Evolutionary conservation across 2,888 invertebrate genomes (phyloP), one percentile per base, ranked within the genome.

Genomic region (Antheraea yamamai): DNA sequence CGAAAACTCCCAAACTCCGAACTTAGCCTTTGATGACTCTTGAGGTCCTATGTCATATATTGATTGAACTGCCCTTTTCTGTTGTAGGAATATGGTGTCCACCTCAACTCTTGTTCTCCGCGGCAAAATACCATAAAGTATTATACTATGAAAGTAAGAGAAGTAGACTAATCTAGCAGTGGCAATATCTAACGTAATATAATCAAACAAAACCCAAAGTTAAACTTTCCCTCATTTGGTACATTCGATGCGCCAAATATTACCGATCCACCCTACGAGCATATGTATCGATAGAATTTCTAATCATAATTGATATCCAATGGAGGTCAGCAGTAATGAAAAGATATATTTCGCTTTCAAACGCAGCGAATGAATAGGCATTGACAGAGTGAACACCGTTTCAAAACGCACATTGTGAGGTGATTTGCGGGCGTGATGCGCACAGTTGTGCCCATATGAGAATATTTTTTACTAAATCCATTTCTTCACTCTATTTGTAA

Each of bases 401-500:
- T 18, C 68, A 18, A 39, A 70, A 39, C 70, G 35, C 20, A 39
- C 70, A 74, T 70, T 70, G 72, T 68, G 52, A 30, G 12, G 70
- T 77, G 76, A 78, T 78, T 74, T 70, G 77, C 76, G 76, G 79
- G 79, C 77, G 80, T 78, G 81, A 78, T 77, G 70, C 73, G 23
- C 1, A 39, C n/a, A 39, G 39, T 39, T 12, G 47, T 35, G 10
- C 1, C 30, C 30, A n/a, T n/a, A n/a, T 20, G 39, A 20, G 39
- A 66, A 66, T 26, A 12, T 30, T 66, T 66, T 66, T 30, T 30
- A 30, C 16, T 66, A 30, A 61, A 0, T 61, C 23, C 8, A 23
- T 61, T 23, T 12, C 3, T 61, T 7, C n/a, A n/a, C 20, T 23
- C n/a, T 58, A 58, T n/a, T n/a, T n/a, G 2, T 7, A 61, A 61